Percentiles rank a stretch among this genome's conserved stretches.
phyloP scores from a whole-genome alignment of 1,140 invertebrate genomes.

The Drosophila miranda region DNA sequence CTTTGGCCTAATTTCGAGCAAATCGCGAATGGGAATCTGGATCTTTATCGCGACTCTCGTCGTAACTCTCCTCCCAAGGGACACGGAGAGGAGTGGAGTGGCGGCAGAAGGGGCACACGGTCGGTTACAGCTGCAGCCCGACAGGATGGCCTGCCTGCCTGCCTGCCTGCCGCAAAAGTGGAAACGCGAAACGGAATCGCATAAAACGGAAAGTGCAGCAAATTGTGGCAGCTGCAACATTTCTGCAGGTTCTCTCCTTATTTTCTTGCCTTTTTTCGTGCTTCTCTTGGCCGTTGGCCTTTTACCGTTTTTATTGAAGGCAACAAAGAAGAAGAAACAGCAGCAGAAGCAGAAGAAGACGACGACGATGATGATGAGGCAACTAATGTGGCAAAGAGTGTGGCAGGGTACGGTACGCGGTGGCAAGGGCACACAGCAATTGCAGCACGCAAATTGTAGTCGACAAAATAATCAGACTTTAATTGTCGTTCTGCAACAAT shows the following conservation, averaged over 20 bases:
- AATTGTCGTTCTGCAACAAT: conserved; percentile 69
- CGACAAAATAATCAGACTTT: conserved; percentile 77
- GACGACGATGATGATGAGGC: neutral
- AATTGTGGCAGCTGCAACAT: conserved; percentile 80
- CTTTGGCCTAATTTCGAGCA: conserved; percentile 42
- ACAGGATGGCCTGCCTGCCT: conserved; percentile 42
- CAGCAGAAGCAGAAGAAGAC: no score
- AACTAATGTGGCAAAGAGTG: conserved; percentile 36
- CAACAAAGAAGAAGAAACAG: conserved; percentile 33
- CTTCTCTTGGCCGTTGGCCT: conserved; percentile 64
- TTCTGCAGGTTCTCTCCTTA: conserved; percentile 47
- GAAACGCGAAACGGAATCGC: conserved; percentile 74
- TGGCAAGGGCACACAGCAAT: conserved; percentile 25
- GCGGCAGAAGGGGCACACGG: conserved; percentile 19
- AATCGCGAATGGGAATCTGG: conserved; percentile 53
- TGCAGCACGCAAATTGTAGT: conserved; percentile 71
- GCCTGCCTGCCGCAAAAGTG: conserved; percentile 42
- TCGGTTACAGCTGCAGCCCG: conserved; percentile 46
- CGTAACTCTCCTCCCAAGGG: conserved; percentile 50
- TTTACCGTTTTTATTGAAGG: conserved; percentile 69
- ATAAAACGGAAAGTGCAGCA: conserved; percentile 81
- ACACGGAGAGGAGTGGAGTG: neutral
- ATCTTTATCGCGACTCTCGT: conserved; percentile 67
- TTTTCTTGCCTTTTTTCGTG: conserved; percentile 16
- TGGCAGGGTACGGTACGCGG: neutral